A percentile compares a stretch with the other conserved stretches of the same genome.
These are phyloP conservation scores for Metalampra italica DNA, from an alignment of 2,888 invertebrate genomes.

Conservation along the genomic window DNA sequence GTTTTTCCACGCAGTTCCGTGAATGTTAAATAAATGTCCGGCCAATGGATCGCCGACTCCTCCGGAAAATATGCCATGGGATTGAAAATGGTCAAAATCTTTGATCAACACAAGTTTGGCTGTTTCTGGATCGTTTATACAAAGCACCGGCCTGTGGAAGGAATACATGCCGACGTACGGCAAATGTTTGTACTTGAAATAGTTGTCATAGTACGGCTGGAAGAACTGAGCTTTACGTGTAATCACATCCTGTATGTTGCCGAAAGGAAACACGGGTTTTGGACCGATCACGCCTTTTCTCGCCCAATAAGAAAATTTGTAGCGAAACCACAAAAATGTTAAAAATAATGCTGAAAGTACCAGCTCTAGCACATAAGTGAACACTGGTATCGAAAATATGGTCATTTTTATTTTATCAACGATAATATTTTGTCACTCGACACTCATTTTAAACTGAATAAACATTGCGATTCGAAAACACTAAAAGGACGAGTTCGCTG, in stretches of 20 bases:
- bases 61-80: conserved; percentile 81
- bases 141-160: conserved; percentile 78
- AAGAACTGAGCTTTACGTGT: conserved; percentile 78
- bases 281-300: conserved; percentile 75
- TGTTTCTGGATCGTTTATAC: conserved; percentile 80
- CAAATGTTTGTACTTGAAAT: conserved; percentile 69
- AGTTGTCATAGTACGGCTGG: conserved; percentile 79
- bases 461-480: background rate
- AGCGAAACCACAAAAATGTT: conserved; percentile 51
- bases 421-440: background rate
- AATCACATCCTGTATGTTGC: conserved; percentile 77
- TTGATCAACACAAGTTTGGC: conserved; percentile 79
- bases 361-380: conserved; percentile 22
- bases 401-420: background rate
- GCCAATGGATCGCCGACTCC: conserved; percentile 80
- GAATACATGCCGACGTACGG: conserved; percentile 80
- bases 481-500: background rate
- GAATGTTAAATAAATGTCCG: conserved; percentile 78
- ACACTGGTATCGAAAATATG: background rate
- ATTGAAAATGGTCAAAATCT: conserved; percentile 82
- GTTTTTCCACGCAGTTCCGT: conserved; percentile 80
- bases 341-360: conserved; percentile 29
- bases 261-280: conserved; percentile 80
- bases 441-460: background rate
- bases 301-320: conserved; percentile 79